Percentiles rank a stretch among this genome's conserved stretches.
phyloP scores from a whole-genome alignment of 2,888 invertebrate genomes.

The Agriopis aurantiaria region DNA sequence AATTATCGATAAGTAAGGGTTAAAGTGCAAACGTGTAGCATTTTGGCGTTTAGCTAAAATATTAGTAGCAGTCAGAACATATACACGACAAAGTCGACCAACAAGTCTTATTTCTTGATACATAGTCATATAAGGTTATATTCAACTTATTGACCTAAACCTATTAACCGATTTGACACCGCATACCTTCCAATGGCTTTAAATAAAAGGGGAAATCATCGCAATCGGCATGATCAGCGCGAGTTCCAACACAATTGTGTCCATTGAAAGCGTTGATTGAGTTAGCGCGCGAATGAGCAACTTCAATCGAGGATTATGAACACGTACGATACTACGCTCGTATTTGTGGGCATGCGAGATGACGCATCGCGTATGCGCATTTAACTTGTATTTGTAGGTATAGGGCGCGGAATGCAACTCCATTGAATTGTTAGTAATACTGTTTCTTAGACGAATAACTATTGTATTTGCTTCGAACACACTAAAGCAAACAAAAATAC shows the following conservation, averaged over 20 bases:
- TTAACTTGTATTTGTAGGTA: neutral
- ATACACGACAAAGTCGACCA: too few relatives aligned
- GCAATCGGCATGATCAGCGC: slow-evolving; percentile 25
- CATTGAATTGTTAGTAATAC: neutral
- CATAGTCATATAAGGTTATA: slow-evolving; percentile 12
- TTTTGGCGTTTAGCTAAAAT: neutral
- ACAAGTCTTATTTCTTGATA: neutral
- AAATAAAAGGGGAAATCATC: slow-evolving; percentile 29
- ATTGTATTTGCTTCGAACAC: too few relatives aligned
- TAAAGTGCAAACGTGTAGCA: neutral
- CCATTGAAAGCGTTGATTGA: slow-evolving; percentile 37
- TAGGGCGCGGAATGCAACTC: slow-evolving; percentile 1
- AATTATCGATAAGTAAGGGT: neutral
- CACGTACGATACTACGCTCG: slow-evolving; percentile 4
- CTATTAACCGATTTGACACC: slow-evolving; percentile 22
- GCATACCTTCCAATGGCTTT: slow-evolving; percentile 26
- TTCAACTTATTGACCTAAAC: slow-evolving; percentile 20
- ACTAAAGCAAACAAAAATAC: too few relatives aligned
- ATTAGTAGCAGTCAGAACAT: too few relatives aligned
- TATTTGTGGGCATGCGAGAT: slow-evolving; percentile 8
- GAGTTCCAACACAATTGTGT: slow-evolving; percentile 40
- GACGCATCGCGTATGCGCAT: slow-evolving; percentile 12
- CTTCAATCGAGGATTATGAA: slow-evolving; percentile 37
- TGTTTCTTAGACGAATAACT: too few relatives aligned
- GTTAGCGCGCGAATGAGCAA: slow-evolving; percentile 40